These are phyloP conservation scores for Podiceps cristatus DNA, from an alignment of 2,113 vertebrate species.

Conservation along the genomic window DNA sequence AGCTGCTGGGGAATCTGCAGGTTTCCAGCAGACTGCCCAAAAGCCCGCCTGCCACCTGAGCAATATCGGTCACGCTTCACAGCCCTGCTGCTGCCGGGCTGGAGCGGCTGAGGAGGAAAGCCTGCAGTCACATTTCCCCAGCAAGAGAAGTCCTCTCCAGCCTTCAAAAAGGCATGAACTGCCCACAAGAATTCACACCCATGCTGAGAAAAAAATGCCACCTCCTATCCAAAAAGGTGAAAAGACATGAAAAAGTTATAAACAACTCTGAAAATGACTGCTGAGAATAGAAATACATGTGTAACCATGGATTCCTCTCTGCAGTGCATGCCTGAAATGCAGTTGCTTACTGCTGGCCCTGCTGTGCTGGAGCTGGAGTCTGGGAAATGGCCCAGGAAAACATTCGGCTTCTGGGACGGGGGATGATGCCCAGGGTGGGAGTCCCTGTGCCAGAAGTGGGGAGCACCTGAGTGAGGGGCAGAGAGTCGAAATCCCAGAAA, in stretches of 20 bases:
- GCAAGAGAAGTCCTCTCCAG: background rate
- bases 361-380: background rate
- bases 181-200: background rate
- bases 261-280: background rate
- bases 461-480: background rate
- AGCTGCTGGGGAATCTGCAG: background rate
- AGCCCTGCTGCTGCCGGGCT: background rate
- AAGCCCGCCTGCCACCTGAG: accelerated
- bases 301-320: background rate
- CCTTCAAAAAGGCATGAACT: background rate
- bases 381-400: background rate
- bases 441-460: background rate
- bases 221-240: background rate
- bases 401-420: accelerated
- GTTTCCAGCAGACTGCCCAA: background rate
- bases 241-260: background rate
- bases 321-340: background rate
- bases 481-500: background rate
- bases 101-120: background rate
- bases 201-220: background rate
- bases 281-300: background rate
- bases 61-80: background rate
- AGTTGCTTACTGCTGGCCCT: background rate
- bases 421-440: background rate
- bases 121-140: background rate